phyloP scores from a whole-genome alignment of 2,888 invertebrate species.

The Lasioglossum leucozonium region DNA sequence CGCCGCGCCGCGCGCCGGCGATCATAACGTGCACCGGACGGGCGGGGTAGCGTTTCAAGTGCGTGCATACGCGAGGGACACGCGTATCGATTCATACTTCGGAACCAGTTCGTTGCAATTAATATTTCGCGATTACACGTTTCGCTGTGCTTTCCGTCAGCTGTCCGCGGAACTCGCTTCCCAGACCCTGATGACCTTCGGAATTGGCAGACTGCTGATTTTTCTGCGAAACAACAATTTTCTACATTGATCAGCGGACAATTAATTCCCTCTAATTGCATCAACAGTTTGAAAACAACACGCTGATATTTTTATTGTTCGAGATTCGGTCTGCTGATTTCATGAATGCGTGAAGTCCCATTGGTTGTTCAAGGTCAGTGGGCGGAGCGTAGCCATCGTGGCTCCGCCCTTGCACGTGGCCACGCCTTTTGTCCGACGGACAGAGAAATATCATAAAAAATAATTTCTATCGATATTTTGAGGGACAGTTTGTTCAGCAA shows the following conservation, averaged over 20 bases:
- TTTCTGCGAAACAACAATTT: neutral
- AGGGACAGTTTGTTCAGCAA: neutral
- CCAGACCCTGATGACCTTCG: neutral
- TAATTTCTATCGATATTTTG: neutral
- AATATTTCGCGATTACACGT: conserved; percentile 12
- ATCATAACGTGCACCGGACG: conserved; percentile 28
- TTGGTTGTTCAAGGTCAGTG: neutral
- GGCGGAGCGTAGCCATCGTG: neutral
- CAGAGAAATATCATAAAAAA: neutral
- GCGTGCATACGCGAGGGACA: neutral
- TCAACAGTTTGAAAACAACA: neutral
- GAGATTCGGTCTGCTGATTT: neutral
- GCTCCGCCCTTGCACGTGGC: neutral
- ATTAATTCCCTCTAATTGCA: neutral
- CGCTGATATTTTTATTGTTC: neutral
- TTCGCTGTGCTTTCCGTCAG: neutral
- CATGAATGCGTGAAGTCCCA: neutral
- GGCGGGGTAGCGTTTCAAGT: conserved; percentile 19
- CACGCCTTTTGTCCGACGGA: neutral
- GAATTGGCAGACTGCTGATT: neutral
- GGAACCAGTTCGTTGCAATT: conserved; percentile 17
- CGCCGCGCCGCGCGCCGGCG: neutral
- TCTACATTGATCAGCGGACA: too few relatives aligned
- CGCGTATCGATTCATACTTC: conserved; percentile 26
- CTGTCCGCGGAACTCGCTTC: neutral